phyloP scores from a whole-genome alignment of 2,113 vertebrate species.

The Thamnophis sirtalis region DNA sequence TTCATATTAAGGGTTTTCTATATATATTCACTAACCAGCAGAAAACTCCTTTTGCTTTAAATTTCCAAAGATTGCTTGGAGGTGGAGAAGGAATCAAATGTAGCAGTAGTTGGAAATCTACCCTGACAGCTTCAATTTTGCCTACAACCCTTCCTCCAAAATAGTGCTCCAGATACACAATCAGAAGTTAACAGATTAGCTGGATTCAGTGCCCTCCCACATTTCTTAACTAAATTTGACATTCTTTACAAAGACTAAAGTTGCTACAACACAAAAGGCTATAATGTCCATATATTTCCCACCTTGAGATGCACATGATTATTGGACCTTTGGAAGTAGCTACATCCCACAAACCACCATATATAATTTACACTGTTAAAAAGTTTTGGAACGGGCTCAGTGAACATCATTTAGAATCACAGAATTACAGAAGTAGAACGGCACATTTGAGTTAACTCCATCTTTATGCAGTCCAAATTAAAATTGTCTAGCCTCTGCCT shows the following conservation, averaged over 20 bases:
- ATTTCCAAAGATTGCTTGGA: background rate
- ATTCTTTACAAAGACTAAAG: background rate
- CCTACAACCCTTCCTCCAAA: background rate
- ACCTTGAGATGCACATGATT: background rate
- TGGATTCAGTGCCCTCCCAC: background rate
- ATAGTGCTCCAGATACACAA: background rate
- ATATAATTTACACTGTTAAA: background rate
- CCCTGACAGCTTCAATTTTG: background rate
- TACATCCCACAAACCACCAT: background rate
- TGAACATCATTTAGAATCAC: background rate
- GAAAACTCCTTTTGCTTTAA: background rate
- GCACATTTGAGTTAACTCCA: background rate
- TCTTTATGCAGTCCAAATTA: background rate
- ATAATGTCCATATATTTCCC: background rate
- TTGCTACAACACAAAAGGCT: background rate
- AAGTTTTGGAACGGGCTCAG: background rate
- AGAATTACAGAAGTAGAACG: background rate
- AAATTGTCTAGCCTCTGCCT: background rate
- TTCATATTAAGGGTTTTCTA: background rate
- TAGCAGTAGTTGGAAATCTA: background rate
- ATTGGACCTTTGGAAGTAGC: background rate
- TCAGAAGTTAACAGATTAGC: background rate
- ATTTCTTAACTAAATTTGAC: background rate
- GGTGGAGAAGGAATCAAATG: background rate
- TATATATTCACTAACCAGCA: background rate